These are phyloP conservation scores for Echeneis naucrates DNA, from an alignment of 2,797 vertebrate genomes.

Conservation along the genomic window DNA sequence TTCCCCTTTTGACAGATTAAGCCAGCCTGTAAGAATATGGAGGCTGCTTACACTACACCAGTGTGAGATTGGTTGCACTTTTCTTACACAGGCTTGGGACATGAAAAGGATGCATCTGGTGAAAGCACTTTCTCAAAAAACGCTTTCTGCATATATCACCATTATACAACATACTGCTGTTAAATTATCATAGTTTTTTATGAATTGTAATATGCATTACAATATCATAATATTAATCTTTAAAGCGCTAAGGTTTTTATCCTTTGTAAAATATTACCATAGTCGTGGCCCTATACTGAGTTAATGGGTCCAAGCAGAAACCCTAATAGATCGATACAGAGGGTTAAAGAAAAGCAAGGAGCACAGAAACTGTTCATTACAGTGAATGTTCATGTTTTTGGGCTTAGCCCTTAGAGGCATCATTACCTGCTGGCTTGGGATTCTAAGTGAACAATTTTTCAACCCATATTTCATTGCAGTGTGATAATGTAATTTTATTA, in stretches of 20 bases:
- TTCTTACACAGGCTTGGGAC: not conserved
- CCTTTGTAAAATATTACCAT: not conserved
- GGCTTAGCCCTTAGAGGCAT: not conserved
- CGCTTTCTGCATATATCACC: too few species aligned
- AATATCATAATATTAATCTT: not conserved
- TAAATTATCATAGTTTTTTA: too few species aligned
- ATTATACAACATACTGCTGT: too few species aligned
- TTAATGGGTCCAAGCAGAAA: not conserved
- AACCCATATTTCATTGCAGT: not conserved
- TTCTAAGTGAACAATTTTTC: not conserved
- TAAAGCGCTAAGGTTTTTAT: not conserved
- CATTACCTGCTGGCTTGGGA: not conserved
- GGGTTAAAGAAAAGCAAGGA: too few species aligned
- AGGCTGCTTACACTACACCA: not conserved
- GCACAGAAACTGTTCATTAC: too few species aligned
- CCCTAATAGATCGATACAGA: too few species aligned
- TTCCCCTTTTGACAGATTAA: conserved; percentile 6
- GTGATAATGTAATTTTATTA: not conserved
- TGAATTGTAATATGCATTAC: too few species aligned
- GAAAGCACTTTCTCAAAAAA: not conserved
- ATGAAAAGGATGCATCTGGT: not conserved
- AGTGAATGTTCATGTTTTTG: too few species aligned
- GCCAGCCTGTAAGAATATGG: not conserved
- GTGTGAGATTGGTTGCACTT: conserved; percentile 13
- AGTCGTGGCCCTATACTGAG: not conserved